Conservation (phyloP, 2,888 invertebrate species). For the Scaptomyza cyrtandrae region DNA sequence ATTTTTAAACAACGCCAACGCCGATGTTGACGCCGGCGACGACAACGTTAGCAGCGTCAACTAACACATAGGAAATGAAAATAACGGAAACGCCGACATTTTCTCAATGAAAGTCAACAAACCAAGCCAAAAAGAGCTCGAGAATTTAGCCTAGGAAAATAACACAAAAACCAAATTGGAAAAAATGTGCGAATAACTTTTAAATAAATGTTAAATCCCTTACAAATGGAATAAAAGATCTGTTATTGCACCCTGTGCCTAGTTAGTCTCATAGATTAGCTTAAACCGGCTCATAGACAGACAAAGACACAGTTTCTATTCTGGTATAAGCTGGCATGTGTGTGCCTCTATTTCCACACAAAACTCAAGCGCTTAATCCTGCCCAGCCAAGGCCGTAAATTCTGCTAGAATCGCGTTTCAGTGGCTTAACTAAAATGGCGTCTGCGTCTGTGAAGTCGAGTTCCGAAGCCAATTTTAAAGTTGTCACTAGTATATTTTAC, state of each 20-base stretch:
- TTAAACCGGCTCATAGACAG: conserved; percentile 44
- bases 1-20: conserved; percentile 71
- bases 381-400: conserved; percentile 59
- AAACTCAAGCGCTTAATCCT: conserved; percentile 56
- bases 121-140: conserved; percentile 33
- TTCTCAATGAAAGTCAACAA: conserved; percentile 54
- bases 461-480: conserved; percentile 61
- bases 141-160: conserved; percentile 21
- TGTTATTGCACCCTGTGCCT: conserved; percentile 24
- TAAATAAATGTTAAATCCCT: conserved; percentile 55
- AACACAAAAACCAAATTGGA: conserved; percentile 26
- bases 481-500: conserved; percentile 47
- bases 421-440: conserved; percentile 55
- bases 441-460: neutral
- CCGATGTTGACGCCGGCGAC: conserved; percentile 20
- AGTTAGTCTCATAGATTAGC: conserved; percentile 48
- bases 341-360: conserved; percentile 45
- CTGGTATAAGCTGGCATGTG: conserved; percentile 34
- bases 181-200: conserved; percentile 64
- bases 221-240: conserved; percentile 15
- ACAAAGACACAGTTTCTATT: conserved; percentile 35
- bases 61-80: conserved; percentile 59
- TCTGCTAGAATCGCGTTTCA: conserved; percentile 48
- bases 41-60: conserved; percentile 19
- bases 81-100: conserved; percentile 57